Evolutionary conservation across 2,113 vertebrate genomes (phyloP).

Genomic region (Ochotona curzoniae): DNA sequence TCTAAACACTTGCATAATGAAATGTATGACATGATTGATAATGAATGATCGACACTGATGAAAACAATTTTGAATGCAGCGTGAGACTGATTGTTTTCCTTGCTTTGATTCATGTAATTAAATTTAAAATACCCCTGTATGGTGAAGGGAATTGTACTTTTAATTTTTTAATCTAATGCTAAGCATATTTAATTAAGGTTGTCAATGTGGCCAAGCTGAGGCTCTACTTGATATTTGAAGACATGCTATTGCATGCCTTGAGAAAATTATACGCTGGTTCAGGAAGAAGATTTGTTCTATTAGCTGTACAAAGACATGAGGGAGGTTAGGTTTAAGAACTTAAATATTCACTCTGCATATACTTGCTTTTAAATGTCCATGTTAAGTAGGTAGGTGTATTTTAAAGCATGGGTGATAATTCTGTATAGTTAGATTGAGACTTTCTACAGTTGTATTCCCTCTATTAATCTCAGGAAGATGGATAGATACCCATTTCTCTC

Average conservation of each 20-base stretch:
- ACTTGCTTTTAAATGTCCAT: conserved; percentile 56
- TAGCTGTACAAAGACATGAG: conserved; percentile 35
- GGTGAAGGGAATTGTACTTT: conserved; percentile 54
- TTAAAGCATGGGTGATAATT: conserved; percentile 65
- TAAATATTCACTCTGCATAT: conserved; percentile 57
- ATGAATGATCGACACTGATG: background rate
- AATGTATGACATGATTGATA: background rate
- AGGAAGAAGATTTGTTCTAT: conserved; percentile 38
- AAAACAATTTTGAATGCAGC: conserved; percentile 2
- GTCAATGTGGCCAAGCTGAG: conserved; percentile 43
- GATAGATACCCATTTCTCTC: background rate
- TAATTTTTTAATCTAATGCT: conserved; percentile 56
- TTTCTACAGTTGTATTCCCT: conserved; percentile 52
- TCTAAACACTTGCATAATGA: background rate
- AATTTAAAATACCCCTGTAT: conserved; percentile 35
- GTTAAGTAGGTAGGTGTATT: conserved; percentile 62
- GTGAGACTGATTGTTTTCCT: background rate
- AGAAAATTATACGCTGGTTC: conserved; percentile 37
- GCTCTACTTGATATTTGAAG: conserved; percentile 60
- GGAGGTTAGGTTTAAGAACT: background rate
- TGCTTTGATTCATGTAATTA: conserved; percentile 45
- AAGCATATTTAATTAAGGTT: conserved; percentile 48
- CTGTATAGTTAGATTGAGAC: conserved; percentile 71
- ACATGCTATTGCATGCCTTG: background rate
- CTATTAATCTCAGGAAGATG: conserved; percentile 41